phyloP scores from a whole-genome alignment of 1,140 invertebrate genomes.

The Zaprionus ornatus region DNA sequence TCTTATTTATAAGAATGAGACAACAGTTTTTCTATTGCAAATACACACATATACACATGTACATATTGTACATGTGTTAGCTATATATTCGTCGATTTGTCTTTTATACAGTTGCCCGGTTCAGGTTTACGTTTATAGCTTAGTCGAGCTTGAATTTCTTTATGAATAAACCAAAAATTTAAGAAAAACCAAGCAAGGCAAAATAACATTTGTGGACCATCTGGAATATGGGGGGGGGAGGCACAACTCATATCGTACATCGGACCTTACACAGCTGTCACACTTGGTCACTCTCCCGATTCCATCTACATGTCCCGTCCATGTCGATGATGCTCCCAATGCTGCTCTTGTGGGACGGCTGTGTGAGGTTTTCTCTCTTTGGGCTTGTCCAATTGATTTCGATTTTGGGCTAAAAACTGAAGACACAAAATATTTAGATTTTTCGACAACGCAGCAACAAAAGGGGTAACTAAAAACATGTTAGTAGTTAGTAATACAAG shows the following conservation, averaged over 20 bases:
- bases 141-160: neutral
- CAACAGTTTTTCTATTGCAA: neutral
- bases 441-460: neutral
- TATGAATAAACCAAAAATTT: constrained; percentile 8
- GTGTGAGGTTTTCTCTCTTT: constrained; percentile 10
- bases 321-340: constrained; percentile 8
- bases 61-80: neutral
- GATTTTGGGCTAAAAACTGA: constrained; percentile 3
- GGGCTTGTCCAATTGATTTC: constrained; percentile 12
- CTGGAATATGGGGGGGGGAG: neutral
- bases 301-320: neutral
- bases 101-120: neutral
- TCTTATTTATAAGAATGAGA: constrained; percentile 25
- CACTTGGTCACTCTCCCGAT: neutral
- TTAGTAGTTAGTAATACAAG: neutral
- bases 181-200: neutral
- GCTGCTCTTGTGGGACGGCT: constrained; percentile 7
- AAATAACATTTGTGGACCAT: constrained; percentile 3
- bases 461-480: neutral
- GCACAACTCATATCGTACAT: neutral
- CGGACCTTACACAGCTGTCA: constrained; percentile 22
- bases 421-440: neutral
- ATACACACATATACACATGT: neutral
- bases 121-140: neutral
- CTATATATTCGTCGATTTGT: neutral